A percentile compares a stretch with the other conserved stretches of the same genome.
These are phyloP conservation scores for Oophaga pumilio DNA, from an alignment of 2,113 vertebrate genomes.

Conservation along the genomic window DNA sequence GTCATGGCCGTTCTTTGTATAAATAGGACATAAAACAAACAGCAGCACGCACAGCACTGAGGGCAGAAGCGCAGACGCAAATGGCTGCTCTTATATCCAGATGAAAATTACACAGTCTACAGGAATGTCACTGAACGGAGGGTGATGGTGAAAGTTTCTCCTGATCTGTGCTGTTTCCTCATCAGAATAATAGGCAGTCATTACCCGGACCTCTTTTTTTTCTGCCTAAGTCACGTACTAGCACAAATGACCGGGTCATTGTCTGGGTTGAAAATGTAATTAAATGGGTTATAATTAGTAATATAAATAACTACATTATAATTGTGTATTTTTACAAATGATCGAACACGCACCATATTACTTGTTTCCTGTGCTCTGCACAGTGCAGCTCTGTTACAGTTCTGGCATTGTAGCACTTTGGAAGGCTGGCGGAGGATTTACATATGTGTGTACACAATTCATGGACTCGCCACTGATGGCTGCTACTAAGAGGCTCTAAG, in stretches of 20 bases:
- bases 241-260: constrained; percentile 3
- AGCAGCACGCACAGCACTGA: neutral
- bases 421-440: neutral
- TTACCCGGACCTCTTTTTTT: neutral
- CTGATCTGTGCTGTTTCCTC: neutral
- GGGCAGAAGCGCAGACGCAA: neutral
- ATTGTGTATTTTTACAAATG: constrained; percentile 21
- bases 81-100: neutral
- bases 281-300: constrained; percentile 18
- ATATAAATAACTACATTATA: constrained; percentile 16
- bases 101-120: neutral
- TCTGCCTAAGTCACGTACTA: constrained; percentile 7
- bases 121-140: neutral
- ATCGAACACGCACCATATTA: neutral
- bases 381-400: neutral
- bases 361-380: neutral
- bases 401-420: neutral
- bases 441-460: neutral
- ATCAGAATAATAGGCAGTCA: neutral
- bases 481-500: too few relatives aligned
- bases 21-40: constrained; percentile 32
- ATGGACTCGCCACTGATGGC: neutral
- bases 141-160: neutral
- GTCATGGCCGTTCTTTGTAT: neutral
- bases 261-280: constrained; percentile 11